phyloP scores from a whole-genome alignment of 2,113 vertebrate species.

The Beaufortia kweichowensis region DNA sequence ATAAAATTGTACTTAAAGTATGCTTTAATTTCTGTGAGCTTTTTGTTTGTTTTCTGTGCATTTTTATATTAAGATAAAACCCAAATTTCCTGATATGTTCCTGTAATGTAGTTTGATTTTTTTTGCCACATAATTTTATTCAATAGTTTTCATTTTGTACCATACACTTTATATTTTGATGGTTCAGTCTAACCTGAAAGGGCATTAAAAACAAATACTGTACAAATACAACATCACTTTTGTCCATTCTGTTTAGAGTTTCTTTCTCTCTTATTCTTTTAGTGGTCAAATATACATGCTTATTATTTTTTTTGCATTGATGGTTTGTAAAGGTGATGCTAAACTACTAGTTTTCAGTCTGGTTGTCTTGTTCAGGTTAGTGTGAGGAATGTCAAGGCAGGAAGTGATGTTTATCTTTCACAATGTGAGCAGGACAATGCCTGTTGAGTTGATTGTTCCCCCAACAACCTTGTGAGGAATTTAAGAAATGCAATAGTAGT shows the following conservation, averaged over 20 bases:
- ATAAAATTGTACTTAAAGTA: no score
- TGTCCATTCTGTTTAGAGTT: neutral
- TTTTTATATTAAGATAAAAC: no score
- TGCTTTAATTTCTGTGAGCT: no score
- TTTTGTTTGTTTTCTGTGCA: no score
- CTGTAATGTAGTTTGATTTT: no score
- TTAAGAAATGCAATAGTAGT: conserved; percentile 29
- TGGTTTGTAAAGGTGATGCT: neutral
- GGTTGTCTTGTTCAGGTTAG: conserved; percentile 13
- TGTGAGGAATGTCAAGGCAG: conserved; percentile 35
- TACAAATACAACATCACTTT: no score
- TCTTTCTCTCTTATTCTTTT: neutral
- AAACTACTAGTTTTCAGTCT: conserved; percentile 7
- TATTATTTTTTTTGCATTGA: neutral
- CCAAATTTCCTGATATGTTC: no score
- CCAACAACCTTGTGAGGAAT: conserved; percentile 32
- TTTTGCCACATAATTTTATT: no score
- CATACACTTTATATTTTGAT: no score
- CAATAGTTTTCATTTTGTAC: no score
- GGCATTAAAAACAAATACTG: no score
- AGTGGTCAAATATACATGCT: neutral
- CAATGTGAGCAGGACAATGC: conserved; percentile 40
- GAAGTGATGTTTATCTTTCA: conserved; percentile 34
- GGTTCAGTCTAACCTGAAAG: no score
- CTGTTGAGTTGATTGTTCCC: conserved; percentile 28